A percentile compares a stretch with the other conserved stretches of the same genome.
phyloP scores from a whole-genome alignment of 2,797 vertebrate genomes.

The Fistularia tabacaria region DNA sequence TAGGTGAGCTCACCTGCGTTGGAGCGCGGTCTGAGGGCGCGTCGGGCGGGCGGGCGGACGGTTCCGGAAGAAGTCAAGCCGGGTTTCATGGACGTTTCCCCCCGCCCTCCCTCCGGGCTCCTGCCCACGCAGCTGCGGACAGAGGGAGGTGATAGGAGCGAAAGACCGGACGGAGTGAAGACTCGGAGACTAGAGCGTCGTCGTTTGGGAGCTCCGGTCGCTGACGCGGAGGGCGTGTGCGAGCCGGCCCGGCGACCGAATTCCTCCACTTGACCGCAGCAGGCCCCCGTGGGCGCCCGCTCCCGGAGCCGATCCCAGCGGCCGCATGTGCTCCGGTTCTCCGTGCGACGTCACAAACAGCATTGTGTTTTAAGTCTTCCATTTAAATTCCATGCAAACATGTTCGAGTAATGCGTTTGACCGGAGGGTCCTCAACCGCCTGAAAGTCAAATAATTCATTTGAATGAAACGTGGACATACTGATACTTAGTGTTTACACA shows the following conservation, averaged over 20 bases:
- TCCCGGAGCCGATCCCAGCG: no score
- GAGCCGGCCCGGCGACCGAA: not conserved
- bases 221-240: slow-evolving; percentile 49
- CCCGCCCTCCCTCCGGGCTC: slow-evolving; percentile 2
- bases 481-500: no score
- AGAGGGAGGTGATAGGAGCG: slow-evolving; percentile 10
- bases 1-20: slow-evolving; percentile 50
- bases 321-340: no score
- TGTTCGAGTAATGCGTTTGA: no score
- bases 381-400: no score
- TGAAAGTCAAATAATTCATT: no score
- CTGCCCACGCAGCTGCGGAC: slow-evolving; percentile 2
- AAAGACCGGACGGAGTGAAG: slow-evolving; percentile 1
- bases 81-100: slow-evolving; percentile 20
- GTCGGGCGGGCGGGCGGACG: slow-evolving; percentile 33
- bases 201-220: not conserved
- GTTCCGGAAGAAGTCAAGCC: not conserved
- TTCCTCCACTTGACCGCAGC: slow-evolving; percentile 17
- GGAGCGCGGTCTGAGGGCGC: slow-evolving; percentile 3
- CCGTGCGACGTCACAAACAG: no score
- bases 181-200: not conserved
- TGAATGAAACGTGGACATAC: no score
- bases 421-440: no score
- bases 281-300: no score
- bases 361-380: no score